Conservation (phyloP, 2,797 vertebrate genomes). For the Morelia viridis region DNA sequence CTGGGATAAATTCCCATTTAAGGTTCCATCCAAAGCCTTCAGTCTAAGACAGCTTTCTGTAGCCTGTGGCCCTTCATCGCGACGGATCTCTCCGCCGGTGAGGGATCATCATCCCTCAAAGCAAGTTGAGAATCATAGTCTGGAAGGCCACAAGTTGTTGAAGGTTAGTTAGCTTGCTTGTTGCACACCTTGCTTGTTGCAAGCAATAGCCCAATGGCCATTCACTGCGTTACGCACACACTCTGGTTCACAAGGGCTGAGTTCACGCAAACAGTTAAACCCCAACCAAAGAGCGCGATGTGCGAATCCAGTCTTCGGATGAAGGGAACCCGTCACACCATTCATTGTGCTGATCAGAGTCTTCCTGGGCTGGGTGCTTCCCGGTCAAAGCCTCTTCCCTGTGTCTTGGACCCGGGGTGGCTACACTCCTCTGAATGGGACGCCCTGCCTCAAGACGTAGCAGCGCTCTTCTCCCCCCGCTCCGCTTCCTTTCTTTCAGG, state of each 20-base stretch:
- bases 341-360: neutral
- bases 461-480: neutral
- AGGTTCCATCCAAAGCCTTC: neutral
- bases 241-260: neutral
- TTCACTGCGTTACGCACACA: neutral
- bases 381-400: neutral
- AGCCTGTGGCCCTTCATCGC: neutral
- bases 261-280: neutral
- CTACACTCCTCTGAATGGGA: neutral
- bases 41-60: neutral
- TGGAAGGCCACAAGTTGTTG: neutral
- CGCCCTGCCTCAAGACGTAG: neutral
- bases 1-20: neutral
- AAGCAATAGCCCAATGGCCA: neutral
- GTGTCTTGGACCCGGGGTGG: neutral
- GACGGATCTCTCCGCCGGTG: neutral
- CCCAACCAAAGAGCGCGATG: neutral
- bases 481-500: conserved; percentile 78
- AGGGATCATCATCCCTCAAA: neutral
- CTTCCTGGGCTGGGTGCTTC: neutral
- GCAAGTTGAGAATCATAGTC: neutral
- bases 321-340: neutral
- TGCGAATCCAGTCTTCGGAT: neutral
- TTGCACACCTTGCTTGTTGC: neutral
- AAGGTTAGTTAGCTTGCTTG: neutral